Percentiles rank a stretch among this genome's conserved stretches.
Evolutionary conservation across 2,797 vertebrate species (phyloP).

Genomic region (Linurgus olivaceus): DNA sequence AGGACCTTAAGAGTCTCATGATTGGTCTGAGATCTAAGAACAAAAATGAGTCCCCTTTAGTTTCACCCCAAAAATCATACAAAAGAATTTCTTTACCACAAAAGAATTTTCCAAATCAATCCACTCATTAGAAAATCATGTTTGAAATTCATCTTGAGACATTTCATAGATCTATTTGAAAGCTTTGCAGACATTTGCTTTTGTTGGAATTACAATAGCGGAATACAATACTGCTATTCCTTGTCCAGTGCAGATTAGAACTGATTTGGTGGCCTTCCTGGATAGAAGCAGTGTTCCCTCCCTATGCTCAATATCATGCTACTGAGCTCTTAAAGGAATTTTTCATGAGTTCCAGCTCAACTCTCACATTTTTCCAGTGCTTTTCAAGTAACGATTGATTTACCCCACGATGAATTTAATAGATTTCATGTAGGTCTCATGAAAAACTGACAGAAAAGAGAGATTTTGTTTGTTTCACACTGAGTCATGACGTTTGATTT

Average conservation of each 20-base stretch:
- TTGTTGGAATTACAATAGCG: background rate
- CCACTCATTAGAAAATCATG: background rate
- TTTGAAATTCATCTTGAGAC: background rate
- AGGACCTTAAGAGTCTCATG: background rate
- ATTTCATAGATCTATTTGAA: background rate
- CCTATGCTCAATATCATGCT: background rate
- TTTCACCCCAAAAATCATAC: background rate
- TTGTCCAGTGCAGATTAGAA: background rate
- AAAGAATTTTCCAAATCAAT: background rate
- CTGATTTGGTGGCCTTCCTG: background rate
- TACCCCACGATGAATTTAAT: background rate
- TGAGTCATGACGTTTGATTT: background rate
- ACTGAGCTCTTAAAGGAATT: background rate
- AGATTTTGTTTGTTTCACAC: background rate
- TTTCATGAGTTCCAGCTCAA: background rate
- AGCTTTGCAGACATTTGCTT: background rate
- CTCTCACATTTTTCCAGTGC: background rate
- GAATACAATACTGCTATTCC: background rate
- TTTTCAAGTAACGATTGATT: background rate
- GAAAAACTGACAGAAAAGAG: background rate
- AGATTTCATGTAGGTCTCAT: background rate
- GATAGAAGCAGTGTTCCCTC: background rate
- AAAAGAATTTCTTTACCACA: no score
- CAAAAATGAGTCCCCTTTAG: background rate
- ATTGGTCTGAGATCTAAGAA: background rate